A percentile compares a stretch with the other conserved stretches of the same genome.
Evolutionary conservation across 2,113 vertebrate genomes (phyloP).

Genomic region (Sebastes fasciatus): DNA sequence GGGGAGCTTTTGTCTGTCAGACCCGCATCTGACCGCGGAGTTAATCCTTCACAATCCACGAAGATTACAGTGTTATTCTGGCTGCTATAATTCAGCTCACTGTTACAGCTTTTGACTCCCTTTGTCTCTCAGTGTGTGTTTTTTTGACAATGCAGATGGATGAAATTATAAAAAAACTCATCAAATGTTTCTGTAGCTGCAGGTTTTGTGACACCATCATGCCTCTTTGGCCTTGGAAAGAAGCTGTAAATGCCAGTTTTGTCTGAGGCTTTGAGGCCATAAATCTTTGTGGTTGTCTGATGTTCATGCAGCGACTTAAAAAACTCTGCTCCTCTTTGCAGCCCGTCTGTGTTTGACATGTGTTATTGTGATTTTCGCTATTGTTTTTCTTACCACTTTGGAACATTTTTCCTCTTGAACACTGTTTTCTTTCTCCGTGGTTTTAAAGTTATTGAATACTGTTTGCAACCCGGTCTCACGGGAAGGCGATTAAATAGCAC

Average conservation of each 20-base stretch:
- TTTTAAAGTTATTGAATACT: neutral
- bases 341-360: neutral
- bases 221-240: neutral
- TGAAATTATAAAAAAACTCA: neutral
- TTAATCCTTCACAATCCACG: conserved; percentile 74
- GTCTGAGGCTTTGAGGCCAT: neutral
- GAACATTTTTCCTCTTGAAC: neutral
- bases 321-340: neutral
- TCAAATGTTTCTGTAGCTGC: neutral
- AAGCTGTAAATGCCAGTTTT: neutral
- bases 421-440: neutral
- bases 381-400: neutral
- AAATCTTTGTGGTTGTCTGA: neutral
- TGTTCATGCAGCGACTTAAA: neutral
- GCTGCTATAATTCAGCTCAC: conserved; percentile 39
- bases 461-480: neutral
- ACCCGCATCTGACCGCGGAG: conserved; percentile 57
- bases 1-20: conserved; percentile 63
- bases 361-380: neutral
- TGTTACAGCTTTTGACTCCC: conserved; percentile 1
- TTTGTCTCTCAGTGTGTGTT: conserved; percentile 23
- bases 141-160: neutral
- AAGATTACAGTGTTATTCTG: conserved; percentile 65
- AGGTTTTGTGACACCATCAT: neutral
- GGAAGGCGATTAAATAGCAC: too few species aligned